Conservation (phyloP, 2,797 vertebrate genomes). For the Centroberyx gerrardi region DNA sequence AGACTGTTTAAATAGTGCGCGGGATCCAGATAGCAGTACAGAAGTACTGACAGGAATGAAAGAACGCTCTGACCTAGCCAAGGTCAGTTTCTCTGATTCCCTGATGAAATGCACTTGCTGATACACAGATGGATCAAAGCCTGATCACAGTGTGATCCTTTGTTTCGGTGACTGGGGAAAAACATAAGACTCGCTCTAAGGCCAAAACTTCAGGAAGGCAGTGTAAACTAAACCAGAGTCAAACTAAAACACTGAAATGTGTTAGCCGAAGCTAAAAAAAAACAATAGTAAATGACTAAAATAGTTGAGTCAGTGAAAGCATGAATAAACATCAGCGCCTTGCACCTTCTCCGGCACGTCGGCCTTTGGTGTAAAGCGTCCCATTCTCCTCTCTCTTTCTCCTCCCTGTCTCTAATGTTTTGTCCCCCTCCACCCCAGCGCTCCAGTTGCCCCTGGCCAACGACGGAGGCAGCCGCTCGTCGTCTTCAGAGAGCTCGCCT, state of each 20-base stretch:
- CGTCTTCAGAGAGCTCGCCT: conserved; percentile 91
- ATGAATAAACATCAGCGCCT: conserved; percentile 30
- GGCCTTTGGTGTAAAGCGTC: conserved; percentile 30
- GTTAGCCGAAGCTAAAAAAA: neutral
- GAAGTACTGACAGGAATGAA: neutral
- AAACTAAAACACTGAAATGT: neutral
- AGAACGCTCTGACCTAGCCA: conserved; percentile 34
- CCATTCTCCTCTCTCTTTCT: conserved; percentile 14
- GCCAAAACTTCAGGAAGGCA: neutral
- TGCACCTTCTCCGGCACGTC: conserved; percentile 38
- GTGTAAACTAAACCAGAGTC: neutral
- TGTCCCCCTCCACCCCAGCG: conserved; percentile 77
- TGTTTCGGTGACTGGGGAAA: neutral
- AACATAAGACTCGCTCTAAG: neutral
- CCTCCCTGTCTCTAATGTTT: conserved; percentile 45
- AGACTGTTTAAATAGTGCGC: conserved; percentile 19
- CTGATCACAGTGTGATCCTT: conserved; percentile 1
- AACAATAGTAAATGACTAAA: conserved; percentile 15
- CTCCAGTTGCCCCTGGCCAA: conserved; percentile 94
- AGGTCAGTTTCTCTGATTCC: conserved; percentile 14
- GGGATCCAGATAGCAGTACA: conserved; percentile 22
- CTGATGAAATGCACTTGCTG: conserved; percentile 4
- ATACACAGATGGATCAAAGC: neutral
- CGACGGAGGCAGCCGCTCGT: conserved; percentile 92
- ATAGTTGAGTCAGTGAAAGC: conserved; percentile 18